Percentiles rank a stretch among this genome's conserved stretches.
Conservation (phyloP, 2,888 invertebrate genomes). For the Drosophila incognita region DNA sequence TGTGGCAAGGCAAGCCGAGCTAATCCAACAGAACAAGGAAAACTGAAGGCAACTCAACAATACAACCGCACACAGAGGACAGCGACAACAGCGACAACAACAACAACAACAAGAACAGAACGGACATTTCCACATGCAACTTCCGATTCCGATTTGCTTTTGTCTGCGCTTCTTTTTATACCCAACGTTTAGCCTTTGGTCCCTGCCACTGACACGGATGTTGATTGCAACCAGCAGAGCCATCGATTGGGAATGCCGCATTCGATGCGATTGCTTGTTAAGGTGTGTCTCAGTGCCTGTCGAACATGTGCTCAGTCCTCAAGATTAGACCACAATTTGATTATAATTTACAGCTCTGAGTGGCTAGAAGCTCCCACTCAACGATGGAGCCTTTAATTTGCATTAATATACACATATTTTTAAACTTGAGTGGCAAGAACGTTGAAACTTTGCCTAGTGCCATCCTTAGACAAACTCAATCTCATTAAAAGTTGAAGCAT, state of each 20-base stretch:
- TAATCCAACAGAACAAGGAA: conserved; percentile 31
- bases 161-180: conserved; percentile 40
- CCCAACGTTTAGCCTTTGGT: conserved; percentile 63
- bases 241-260: conserved; percentile 1
- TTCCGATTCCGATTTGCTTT: conserved; percentile 78
- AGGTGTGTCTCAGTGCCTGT: conserved; percentile 49
- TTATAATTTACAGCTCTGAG: conserved; percentile 1
- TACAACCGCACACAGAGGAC: conserved; percentile 45
- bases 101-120: conserved; percentile 27
- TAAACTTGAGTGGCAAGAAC: not conserved
- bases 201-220: conserved; percentile 70
- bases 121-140: conserved; percentile 72
- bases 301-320: conserved; percentile 53
- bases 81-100: conserved; percentile 21
- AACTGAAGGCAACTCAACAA: conserved; percentile 66
- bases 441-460: not conserved
- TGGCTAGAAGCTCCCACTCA: not conserved
- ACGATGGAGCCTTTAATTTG: not conserved
- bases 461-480: not conserved
- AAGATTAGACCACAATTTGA: conserved; percentile 1
- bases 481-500: not conserved
- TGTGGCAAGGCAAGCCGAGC: conserved; percentile 44
- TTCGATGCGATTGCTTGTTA: conserved; percentile 12
- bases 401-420: not conserved
- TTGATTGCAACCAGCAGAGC: conserved; percentile 68